Conservation (phyloP, 2,888 invertebrate species). For the Sabatieria punctata region DNA sequence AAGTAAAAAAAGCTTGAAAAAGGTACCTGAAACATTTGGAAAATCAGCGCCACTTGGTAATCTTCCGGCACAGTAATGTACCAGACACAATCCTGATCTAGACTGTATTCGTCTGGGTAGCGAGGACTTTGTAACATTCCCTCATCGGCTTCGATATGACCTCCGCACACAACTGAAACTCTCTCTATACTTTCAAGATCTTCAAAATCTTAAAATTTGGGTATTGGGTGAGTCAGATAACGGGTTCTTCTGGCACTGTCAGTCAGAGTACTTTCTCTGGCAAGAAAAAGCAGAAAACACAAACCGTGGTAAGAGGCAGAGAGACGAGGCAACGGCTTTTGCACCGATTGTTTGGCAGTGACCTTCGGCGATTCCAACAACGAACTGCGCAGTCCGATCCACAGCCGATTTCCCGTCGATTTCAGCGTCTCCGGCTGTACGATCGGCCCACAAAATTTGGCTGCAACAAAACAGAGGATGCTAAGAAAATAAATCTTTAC, state of each 20-base stretch:
- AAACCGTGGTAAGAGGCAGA: too few species aligned
- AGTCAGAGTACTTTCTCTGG: too few species aligned
- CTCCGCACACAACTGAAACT: constrained; percentile 45
- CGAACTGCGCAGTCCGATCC: constrained; percentile 48
- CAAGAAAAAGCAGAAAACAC: too few species aligned
- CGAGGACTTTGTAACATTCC: constrained; percentile 85
- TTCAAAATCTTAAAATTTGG: too few species aligned
- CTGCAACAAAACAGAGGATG: background rate
- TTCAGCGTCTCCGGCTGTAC: constrained; percentile 40
- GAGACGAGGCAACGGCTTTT: too few species aligned
- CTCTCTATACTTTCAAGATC: too few species aligned
- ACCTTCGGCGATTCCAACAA: too few species aligned
- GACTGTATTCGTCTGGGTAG: constrained; percentile 90
- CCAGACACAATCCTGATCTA: constrained; percentile 92
- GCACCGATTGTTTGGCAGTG: too few species aligned
- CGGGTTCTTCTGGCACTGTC: too few species aligned
- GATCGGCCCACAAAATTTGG: constrained; percentile 2
- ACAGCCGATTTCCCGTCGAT: constrained; percentile 73
- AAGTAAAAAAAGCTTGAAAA: background rate
- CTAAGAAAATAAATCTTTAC: too few species aligned
- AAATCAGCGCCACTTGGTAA: constrained; percentile 70
- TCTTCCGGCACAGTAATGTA: constrained; percentile 74
- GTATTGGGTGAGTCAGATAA: too few species aligned
- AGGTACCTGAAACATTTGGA: constrained; percentile 74
- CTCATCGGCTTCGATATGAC: constrained; percentile 59